phyloP scores from a whole-genome alignment of 2,113 vertebrate species.

The Suricata suricatta region DNA sequence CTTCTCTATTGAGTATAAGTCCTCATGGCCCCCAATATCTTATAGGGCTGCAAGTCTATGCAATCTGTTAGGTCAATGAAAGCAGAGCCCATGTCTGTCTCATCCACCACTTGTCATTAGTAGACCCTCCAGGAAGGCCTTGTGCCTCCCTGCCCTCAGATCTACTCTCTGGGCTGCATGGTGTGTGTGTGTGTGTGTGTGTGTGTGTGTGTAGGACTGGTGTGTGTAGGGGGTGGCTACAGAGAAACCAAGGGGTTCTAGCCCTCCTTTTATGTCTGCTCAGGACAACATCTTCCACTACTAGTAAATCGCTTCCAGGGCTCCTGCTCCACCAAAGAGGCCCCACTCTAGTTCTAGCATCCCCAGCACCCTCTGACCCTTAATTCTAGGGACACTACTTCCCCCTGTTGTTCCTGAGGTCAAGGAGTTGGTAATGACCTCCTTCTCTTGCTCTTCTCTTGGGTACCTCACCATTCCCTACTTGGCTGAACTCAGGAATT shows the following conservation, averaged over 20 bases:
- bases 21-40: no score
- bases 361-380: neutral
- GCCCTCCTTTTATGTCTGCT: neutral
- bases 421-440: no score
- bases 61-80: neutral
- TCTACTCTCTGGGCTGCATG: neutral
- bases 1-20: neutral
- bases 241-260: neutral
- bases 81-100: neutral
- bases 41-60: neutral
- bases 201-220: rapidly evolving
- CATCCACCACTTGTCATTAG: neutral
- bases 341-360: neutral
- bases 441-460: neutral
- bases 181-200: neutral
- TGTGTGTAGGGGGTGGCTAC: neutral
- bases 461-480: rapidly evolving
- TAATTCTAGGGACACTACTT: neutral
- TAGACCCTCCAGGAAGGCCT: neutral
- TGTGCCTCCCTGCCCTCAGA: neutral
- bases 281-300: neutral
- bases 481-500: neutral
- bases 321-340: neutral
- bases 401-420: no score
- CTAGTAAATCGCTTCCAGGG: neutral